phyloP scores from a whole-genome alignment of 2,888 invertebrate species.

The Nymphalis urticae region DNA sequence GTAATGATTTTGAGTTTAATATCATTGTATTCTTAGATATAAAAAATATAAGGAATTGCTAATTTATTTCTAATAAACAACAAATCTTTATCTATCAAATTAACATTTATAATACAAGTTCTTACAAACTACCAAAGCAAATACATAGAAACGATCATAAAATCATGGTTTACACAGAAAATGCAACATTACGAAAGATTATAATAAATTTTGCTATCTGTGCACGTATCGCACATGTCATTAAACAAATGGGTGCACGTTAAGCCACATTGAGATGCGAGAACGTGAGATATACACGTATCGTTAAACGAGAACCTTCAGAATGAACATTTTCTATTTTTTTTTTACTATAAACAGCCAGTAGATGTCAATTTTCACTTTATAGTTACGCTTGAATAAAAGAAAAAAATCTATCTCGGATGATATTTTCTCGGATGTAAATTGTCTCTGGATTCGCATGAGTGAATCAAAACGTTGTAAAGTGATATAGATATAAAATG shows the following conservation, averaged over 20 bases:
- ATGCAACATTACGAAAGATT: not conserved
- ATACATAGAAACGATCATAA: not conserved
- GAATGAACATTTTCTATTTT: not conserved
- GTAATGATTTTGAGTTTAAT: no score
- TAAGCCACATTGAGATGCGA: conserved; percentile 9
- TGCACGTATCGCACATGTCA: conserved; percentile 20
- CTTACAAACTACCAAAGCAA: not conserved
- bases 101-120: not conserved
- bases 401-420: no score
- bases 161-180: not conserved
- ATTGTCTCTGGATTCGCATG: conserved; percentile 19
- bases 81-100: no score
- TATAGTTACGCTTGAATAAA: no score
- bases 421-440: conserved; percentile 13
- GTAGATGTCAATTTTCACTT: no score
- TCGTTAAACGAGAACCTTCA: not conserved
- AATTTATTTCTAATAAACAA: no score
- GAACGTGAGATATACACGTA: conserved; percentile 21
- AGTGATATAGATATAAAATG: conserved; percentile 15
- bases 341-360: not conserved
- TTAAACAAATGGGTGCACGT: conserved; percentile 22
- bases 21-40: no score
- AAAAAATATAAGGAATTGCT: no score
- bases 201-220: conserved; percentile 5
- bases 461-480: conserved; percentile 21